Base-by-base conservation (phyloP, 2,113 vertebrate genomes). In the Halichoerus grypus region DNA sequence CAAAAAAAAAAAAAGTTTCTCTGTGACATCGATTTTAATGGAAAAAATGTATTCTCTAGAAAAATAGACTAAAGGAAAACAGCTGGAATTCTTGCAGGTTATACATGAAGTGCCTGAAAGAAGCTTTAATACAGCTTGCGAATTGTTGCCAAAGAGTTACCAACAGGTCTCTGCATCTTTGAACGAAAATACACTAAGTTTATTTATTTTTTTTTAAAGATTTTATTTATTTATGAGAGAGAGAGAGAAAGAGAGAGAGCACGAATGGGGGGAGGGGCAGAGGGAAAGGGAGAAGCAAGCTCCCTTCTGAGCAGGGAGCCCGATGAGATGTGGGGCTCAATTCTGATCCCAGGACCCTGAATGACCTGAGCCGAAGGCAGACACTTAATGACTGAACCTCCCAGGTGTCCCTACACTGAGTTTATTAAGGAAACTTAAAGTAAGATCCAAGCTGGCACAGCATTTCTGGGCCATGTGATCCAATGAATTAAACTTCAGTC, bases 61-160 rank as follows among this genome's bases (percentile, higher is more conserved):
- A 88, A 97, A 98, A 93, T 19, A 85, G 26, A 51, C 88, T 98
- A 63, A 93, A 55, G 65, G 57, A 39, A 97, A 91, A 97, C 33
- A 92, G 79, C 74, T 76, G 88, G 91, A 53, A 81, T 93, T 91
- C 61, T 92, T 90, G 79, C 13, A 72, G 82, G 13, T 93, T 94
- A 91, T 97, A 96, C 95, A 97, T 77, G 87, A 94, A 95, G 51
- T 82, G 76, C 82, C 86, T 83, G 69, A 83, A 91, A 22, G 28
- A 74, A 88, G 39, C 31, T 15, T 95, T 97, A 95, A 84, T 74
- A 77, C 42, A 82, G 26, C 91, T 95, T 94, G 55, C 69, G 87
- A 74, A 91, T 90, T 42, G 21, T 87, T 97, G 97, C 72, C 95
- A 96, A 90, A 91, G 59, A 81, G 49, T 89, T 97, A 88, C 85